phyloP scores from a whole-genome alignment of 2,113 vertebrate species.

The Cnemophilus loriae region DNA sequence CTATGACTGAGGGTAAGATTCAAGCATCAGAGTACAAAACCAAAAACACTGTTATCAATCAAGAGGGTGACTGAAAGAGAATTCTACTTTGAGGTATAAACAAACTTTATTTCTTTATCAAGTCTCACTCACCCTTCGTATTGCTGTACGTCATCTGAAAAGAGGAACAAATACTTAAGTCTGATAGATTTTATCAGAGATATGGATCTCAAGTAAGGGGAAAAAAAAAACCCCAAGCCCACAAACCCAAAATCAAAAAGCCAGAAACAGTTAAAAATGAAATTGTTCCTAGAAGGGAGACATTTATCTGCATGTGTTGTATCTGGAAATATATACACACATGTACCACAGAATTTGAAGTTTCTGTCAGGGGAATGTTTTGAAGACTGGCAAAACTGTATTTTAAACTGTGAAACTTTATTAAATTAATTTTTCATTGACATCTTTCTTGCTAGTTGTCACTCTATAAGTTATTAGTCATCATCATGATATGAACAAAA shows the following conservation, averaged over 20 bases:
- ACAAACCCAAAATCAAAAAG: background rate
- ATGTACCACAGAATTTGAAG: background rate
- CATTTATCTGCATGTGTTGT: background rate
- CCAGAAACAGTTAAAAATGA: background rate
- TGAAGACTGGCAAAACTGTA: background rate
- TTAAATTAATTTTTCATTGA: background rate
- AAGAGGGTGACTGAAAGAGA: background rate
- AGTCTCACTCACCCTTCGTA: background rate
- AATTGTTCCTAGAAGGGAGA: background rate
- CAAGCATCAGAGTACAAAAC: background rate
- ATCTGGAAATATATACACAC: background rate
- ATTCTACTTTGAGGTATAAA: background rate
- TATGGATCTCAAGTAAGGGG: background rate
- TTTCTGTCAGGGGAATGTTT: background rate
- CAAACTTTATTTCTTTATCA: background rate
- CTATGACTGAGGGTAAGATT: background rate
- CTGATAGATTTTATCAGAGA: background rate
- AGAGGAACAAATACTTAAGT: background rate
- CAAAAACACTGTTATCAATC: background rate
- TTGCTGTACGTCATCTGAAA: background rate
- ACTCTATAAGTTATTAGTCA: background rate
- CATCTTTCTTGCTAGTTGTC: background rate
- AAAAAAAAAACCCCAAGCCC: rapidly evolving
- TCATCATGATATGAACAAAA: background rate
- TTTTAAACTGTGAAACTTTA: background rate